A percentile compares a stretch with the other conserved stretches of the same genome.
Evolutionary conservation across 2,888 invertebrate species (phyloP).

Genomic region (Himalopsyche kuldschensis): DNA sequence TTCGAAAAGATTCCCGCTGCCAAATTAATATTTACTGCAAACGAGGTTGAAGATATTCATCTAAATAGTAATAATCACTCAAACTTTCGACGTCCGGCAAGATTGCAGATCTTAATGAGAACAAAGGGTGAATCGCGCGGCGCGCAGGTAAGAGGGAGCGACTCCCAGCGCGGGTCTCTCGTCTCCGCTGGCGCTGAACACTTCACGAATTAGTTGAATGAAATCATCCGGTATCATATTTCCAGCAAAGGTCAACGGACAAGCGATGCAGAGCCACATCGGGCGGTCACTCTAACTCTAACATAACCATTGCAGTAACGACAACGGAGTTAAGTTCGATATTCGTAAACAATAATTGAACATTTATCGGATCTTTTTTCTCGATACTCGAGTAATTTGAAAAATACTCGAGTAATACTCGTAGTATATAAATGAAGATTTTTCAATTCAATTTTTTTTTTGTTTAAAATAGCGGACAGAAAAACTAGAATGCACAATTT

Average conservation of each 20-base stretch:
- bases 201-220: constrained; percentile 30
- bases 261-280: constrained; percentile 18
- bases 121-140: not conserved
- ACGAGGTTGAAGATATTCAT: not conserved
- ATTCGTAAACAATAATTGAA: no score
- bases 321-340: not conserved
- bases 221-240: constrained; percentile 31
- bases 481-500: no score
- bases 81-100: not conserved
- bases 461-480: no score
- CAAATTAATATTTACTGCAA: not conserved
- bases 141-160: not conserved
- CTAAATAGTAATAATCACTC: not conserved
- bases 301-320: not conserved
- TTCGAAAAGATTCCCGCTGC: not conserved
- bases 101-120: not conserved
- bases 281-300: not conserved
- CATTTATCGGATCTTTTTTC: no score
- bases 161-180: not conserved
- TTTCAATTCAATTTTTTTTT: no score
- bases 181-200: constrained; percentile 13
- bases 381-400: no score
- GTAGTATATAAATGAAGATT: no score
- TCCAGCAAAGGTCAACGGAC: constrained; percentile 28
- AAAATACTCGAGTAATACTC: no score